Evolutionary conservation across 2,797 vertebrate genomes (phyloP), one percentile per base, ranked within the genome.

Genomic region (Poecile montanus): DNA sequence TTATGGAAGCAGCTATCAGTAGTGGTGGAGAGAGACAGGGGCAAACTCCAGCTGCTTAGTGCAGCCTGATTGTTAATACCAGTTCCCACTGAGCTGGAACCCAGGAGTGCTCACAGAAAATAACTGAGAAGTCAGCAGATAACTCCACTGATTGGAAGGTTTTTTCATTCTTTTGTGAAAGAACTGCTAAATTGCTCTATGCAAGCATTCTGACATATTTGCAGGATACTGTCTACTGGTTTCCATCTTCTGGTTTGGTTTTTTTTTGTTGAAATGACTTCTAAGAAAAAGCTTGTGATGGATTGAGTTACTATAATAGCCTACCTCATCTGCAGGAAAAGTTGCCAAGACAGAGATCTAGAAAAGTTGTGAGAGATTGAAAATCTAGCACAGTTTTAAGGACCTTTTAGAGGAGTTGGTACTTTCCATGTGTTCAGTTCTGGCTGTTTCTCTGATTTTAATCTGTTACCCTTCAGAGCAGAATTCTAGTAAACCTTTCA

Each of bases 241-340:
- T 78, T 85, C n/a, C 26, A 17, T 75, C 51, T 79, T 81, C 54
- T 87, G 10, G 23, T 81, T 84, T 3, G 1, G 4, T 26, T 56
- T 25, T 61, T 53, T 58, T 22, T 15, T 34, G 54, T 50, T 61
- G 25, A 25, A 91, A 16, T 57, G 14, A 7, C 29, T 72, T 38
- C 18, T 17, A 45, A 7, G 26, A 58, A 27, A 50, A 65, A 40
- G 4, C 22, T 82, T 45, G 4, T 36, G 53, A n/a, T 70, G 16
- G 53, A 25, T 42, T 82, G 22, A 17, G 79, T 79, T 89, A 10
- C 87, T 58, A 2, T 50, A 85, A 34, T 51, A 58, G n/a, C 29
- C n/a, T 54, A 25, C 13, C 77, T 84, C 38, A 62, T 40, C 40
- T 0, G 0, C 7, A 7, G 60, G 40, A 72, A 16, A 48, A 62